Evolutionary conservation across 2,888 invertebrate species (phyloP).

Genomic region (Glyphotaelius pellucidus): DNA sequence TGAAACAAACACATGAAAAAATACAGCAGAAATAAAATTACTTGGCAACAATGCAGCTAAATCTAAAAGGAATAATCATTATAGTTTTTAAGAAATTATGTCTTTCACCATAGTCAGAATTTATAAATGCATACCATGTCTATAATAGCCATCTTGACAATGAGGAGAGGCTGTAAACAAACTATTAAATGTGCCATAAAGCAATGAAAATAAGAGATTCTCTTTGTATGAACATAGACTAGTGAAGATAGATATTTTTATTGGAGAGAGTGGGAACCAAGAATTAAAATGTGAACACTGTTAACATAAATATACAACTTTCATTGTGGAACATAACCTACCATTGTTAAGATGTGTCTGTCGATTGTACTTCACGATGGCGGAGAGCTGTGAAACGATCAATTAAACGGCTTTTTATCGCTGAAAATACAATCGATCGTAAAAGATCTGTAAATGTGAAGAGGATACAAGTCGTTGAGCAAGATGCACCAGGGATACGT

Average conservation of each 20-base stretch:
- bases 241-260: not conserved
- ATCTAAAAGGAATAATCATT: not conserved
- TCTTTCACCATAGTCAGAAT: no score
- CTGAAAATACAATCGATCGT: constrained; percentile 32
- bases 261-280: constrained; percentile 23
- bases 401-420: constrained; percentile 33
- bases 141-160: not conserved
- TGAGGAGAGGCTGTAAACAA: not conserved
- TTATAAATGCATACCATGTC: not conserved
- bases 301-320: constrained; percentile 19
- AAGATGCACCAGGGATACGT: not conserved
- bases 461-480: constrained; percentile 10
- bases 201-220: not conserved
- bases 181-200: not conserved
- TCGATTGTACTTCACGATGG: constrained; percentile 19
- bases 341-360: constrained; percentile 42
- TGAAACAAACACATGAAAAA: not conserved
- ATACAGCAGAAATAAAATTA: no score
- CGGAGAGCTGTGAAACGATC: constrained; percentile 30
- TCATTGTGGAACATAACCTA: constrained; percentile 27
- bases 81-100: not conserved
- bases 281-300: not conserved
- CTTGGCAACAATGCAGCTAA: not conserved
- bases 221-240: not conserved
- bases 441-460: constrained; percentile 32